Base-by-base conservation (phyloP, 2,888 invertebrate species). In the Amblyteles armatorius region DNA sequence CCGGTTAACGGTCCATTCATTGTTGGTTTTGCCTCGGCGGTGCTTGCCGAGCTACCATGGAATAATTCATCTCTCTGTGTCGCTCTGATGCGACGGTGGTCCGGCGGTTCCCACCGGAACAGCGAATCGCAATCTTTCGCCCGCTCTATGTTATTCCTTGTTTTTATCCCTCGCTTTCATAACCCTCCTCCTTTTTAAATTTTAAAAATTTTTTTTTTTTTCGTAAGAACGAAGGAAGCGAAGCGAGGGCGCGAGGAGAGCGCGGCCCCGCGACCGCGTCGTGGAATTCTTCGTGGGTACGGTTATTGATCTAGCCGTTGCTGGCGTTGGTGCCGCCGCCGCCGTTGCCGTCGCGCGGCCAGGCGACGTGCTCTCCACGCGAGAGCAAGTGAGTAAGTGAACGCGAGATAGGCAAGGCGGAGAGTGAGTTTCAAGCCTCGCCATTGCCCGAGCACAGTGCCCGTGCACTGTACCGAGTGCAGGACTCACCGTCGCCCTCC, bases 211-310 rank as follows among this genome's bases (percentile, higher is more conserved):
- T 63, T 13, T 60, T 29, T 60, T 74, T 26, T 65, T 79, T 36
- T n/a, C n/a, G 69, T 33, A 57, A 48, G 44, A 57, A 67, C 22
- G 48, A 68, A 57, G 50, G 29, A 65, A 29, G 65, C 40, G 22
- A 72, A 60, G 44, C 55, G 52, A 65, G 72, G 73, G 76, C 33
- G 63, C 29, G 52, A 85, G 71, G 44, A 69, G 79, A 52, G 67
- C 76, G 80, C 44, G 82, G 60, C 63, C 73, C 55, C 81, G 84
- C 83, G 84, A 76, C 84, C 87, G 86, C 88, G 85, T 89, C 88
- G 88, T 88, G 88, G 87, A 91, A 90, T 91, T 90, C 89, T 90
- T 90, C 88, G 83, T 78, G 82, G 85, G 86, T 79, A 87, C 85
- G 86, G 85, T 88, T 88, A 88, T 88, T 88, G 88, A 88, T 88